Percentiles rank a stretch among this genome's conserved stretches.
These are phyloP conservation scores for Amphimallon solstitiale DNA, from an alignment of 2,888 invertebrate genomes.

Conservation along the genomic window DNA sequence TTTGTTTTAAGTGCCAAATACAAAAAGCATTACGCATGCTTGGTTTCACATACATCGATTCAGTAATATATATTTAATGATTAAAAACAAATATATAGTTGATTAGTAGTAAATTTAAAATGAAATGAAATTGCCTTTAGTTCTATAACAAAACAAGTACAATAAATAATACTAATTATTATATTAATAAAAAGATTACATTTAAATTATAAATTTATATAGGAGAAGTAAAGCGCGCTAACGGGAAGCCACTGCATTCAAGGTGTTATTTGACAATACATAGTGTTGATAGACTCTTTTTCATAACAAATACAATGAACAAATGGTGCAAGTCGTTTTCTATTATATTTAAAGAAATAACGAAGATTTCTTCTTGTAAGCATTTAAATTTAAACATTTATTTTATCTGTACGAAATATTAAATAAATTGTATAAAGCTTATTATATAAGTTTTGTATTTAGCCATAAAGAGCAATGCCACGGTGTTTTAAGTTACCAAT, in stretches of 20 bases:
- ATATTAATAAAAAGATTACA: conserved; percentile 27
- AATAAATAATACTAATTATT: conserved; percentile 51
- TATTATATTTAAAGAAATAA: conserved; percentile 16
- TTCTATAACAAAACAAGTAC: conserved; percentile 57
- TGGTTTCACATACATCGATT: conserved; percentile 52
- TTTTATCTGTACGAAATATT: conserved; percentile 14
- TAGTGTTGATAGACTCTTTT: conserved; percentile 58
- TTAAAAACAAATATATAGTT: conserved; percentile 43
- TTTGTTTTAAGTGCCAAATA: conserved; percentile 57
- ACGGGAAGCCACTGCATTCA: conserved; percentile 56
- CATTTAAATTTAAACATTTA: conserved; percentile 56
- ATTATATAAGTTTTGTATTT: conserved; percentile 42
- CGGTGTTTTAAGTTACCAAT: conserved; percentile 61
- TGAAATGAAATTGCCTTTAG: conserved; percentile 56
- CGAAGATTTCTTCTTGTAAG: conserved; percentile 57
- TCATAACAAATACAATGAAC: conserved; percentile 63
- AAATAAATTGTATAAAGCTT: conserved; percentile 31
- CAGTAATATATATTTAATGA: conserved; percentile 10
- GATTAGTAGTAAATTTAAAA: conserved; percentile 32
- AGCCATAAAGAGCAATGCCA: conserved; percentile 49
- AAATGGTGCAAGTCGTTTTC: conserved; percentile 63
- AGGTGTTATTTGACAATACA: conserved; percentile 64
- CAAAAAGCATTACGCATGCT: conserved; percentile 48
- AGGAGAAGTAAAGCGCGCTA: conserved; percentile 46
- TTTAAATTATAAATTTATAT: not conserved